A percentile compares a stretch with the other conserved stretches of the same genome.
Evolutionary conservation across 2,113 vertebrate genomes (phyloP).

Genomic region (Ailurus styani): DNA sequence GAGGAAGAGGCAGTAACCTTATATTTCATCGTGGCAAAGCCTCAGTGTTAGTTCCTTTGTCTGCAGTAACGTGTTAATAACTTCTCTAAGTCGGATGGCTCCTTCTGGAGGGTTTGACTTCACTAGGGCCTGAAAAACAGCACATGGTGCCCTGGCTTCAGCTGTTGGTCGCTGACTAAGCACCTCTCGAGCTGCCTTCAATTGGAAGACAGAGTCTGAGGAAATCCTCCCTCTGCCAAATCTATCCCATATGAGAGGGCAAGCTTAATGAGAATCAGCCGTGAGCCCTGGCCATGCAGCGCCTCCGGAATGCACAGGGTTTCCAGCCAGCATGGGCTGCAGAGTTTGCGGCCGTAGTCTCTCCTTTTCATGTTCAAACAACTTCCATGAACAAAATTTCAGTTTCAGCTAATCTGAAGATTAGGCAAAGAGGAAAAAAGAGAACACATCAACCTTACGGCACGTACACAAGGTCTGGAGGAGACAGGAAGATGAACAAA

Average conservation of each 20-base stretch:
- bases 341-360: background rate
- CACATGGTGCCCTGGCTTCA: background rate
- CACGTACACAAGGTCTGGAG: background rate
- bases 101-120: slow-evolving; percentile 52
- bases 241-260: slow-evolving; percentile 71
- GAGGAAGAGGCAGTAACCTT: slow-evolving; percentile 62
- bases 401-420: slow-evolving; percentile 70
- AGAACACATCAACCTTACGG: background rate
- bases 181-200: slow-evolving; percentile 52
- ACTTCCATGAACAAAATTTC: slow-evolving; percentile 54
- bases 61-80: slow-evolving; percentile 65
- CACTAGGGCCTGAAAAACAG: slow-evolving; percentile 26
- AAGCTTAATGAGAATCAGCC: slow-evolving; percentile 72
- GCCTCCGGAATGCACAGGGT: slow-evolving; percentile 43
- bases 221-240: slow-evolving; percentile 70
- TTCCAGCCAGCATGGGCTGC: slow-evolving; percentile 52
- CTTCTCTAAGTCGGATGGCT: slow-evolving; percentile 31
- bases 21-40: slow-evolving; percentile 63
- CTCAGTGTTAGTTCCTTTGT: background rate
- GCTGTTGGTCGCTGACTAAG: slow-evolving; percentile 73
- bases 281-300: slow-evolving; percentile 20
- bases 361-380: slow-evolving; percentile 56
- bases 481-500: background rate
- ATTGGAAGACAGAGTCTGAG: slow-evolving; percentile 11
- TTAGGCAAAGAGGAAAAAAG: slow-evolving; percentile 36